phyloP scores from a whole-genome alignment of 1,140 invertebrate genomes.

The Lerema accius region DNA sequence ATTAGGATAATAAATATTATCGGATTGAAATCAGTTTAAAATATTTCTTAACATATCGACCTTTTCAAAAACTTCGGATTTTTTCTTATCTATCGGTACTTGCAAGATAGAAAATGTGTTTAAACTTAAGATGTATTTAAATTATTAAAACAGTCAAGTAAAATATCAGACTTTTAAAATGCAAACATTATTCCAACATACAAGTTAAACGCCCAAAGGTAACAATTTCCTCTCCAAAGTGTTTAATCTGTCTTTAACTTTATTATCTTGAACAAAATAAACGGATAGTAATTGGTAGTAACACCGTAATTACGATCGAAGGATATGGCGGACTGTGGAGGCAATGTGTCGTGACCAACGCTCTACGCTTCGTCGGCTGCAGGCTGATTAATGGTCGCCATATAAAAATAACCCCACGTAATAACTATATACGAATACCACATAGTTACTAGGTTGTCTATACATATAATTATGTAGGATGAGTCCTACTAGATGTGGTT shows the following conservation, averaged over 20 bases:
- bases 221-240: not conserved
- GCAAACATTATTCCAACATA: not conserved
- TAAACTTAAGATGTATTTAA: too few species aligned
- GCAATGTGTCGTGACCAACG: conserved; percentile 59
- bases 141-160: not conserved
- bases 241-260: conserved; percentile 17
- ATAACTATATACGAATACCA: conserved; percentile 2
- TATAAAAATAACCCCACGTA: conserved; percentile 38
- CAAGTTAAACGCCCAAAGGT: not conserved
- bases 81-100: too few species aligned
- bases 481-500: too few species aligned
- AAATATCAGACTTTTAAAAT: not conserved
- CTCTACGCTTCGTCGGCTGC: conserved; percentile 42
- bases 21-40: too few species aligned
- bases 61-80: too few species aligned
- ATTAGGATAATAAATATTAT: too few species aligned
- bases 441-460: too few species aligned
- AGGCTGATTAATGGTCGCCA: conserved; percentile 43
- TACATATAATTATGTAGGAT: too few species aligned
- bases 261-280: not conserved
- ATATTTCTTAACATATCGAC: too few species aligned
- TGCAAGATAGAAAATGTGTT: too few species aligned
- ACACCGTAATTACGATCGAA: conserved; percentile 41
- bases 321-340: conserved; percentile 17
- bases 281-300: conserved; percentile 33